These are phyloP conservation scores for Phasianus colchicus DNA, from an alignment of 2,113 vertebrate species.

Conservation along the genomic window DNA sequence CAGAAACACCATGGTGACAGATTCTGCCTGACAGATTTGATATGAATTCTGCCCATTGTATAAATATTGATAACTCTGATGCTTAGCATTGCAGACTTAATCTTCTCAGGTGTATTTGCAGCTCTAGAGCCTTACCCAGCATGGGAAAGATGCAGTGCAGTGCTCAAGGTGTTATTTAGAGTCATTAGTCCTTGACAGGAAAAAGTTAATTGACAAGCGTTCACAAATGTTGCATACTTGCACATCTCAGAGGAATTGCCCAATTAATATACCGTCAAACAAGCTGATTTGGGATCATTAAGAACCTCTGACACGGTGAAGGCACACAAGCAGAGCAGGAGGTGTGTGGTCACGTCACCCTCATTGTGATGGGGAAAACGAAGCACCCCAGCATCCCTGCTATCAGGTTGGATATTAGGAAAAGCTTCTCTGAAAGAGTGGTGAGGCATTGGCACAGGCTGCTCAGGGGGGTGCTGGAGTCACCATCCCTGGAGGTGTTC, in stretches of 20 bases:
- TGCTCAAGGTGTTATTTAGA: not conserved
- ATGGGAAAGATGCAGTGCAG: rapidly evolving
- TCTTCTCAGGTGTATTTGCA: slow-evolving; percentile 15
- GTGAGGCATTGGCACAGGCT: too few species aligned
- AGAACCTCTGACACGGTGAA: not conserved
- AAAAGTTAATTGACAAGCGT: slow-evolving; percentile 6
- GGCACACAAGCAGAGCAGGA: rapidly evolving
- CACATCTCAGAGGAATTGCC: not conserved
- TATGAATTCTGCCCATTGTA: not conserved
- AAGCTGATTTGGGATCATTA: not conserved
- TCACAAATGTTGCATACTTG: not conserved
- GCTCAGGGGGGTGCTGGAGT: too few species aligned
- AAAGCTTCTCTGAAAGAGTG: too few species aligned
- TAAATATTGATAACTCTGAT: slow-evolving; percentile 47
- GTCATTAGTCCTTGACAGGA: slow-evolving; percentile 4
- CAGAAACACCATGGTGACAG: not conserved
- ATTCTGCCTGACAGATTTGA: slow-evolving; percentile 17
- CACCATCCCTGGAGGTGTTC: too few species aligned
- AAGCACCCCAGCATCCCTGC: not conserved
- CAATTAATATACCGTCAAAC: not conserved
- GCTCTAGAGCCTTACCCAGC: rapidly evolving
- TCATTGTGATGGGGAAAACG: rapidly evolving
- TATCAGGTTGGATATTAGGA: too few species aligned
- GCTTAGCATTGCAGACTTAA: not conserved
- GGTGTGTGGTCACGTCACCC: rapidly evolving